These are phyloP conservation scores for Sylvietta virens DNA, from an alignment of 2,113 vertebrate species.

Conservation along the genomic window DNA sequence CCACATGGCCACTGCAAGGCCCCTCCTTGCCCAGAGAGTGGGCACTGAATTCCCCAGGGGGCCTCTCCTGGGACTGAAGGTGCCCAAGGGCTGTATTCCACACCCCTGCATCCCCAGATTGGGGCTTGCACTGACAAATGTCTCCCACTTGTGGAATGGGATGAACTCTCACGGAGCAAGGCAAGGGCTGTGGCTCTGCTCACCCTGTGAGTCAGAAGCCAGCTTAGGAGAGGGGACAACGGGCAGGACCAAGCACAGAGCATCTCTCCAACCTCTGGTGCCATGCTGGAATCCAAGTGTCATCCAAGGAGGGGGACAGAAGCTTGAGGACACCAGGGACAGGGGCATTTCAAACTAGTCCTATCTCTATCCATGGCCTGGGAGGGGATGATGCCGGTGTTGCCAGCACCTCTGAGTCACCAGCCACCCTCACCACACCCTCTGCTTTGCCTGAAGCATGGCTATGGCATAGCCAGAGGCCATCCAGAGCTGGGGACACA, in stretches of 20 bases:
- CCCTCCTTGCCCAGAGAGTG: rapidly evolving
- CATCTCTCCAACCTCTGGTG: not conserved
- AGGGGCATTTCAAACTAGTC: not conserved
- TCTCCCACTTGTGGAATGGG: not conserved
- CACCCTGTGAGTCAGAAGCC: not conserved
- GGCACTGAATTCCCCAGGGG: not conserved
- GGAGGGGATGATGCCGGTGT: not conserved
- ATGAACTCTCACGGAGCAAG: rapidly evolving
- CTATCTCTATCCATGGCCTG: not conserved
- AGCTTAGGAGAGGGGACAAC: not conserved
- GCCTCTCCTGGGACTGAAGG: not conserved
- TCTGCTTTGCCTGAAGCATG: rapidly evolving
- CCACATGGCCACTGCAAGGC: not conserved
- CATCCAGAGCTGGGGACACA: not conserved
- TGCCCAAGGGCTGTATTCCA: not conserved
- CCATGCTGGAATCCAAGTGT: not conserved
- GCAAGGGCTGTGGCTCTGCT: not conserved
- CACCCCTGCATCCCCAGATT: rapidly evolving
- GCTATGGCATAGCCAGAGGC: not conserved
- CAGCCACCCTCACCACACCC: not conserved
- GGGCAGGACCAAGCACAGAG: not conserved
- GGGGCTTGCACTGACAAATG: not conserved
- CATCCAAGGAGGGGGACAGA: not conserved
- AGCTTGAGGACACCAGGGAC: not conserved
- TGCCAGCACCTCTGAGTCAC: not conserved